These are phyloP conservation scores for Meloidogyne floridensis DNA, from an alignment of 1,140 invertebrate genomes.

Conservation along the genomic window DNA sequence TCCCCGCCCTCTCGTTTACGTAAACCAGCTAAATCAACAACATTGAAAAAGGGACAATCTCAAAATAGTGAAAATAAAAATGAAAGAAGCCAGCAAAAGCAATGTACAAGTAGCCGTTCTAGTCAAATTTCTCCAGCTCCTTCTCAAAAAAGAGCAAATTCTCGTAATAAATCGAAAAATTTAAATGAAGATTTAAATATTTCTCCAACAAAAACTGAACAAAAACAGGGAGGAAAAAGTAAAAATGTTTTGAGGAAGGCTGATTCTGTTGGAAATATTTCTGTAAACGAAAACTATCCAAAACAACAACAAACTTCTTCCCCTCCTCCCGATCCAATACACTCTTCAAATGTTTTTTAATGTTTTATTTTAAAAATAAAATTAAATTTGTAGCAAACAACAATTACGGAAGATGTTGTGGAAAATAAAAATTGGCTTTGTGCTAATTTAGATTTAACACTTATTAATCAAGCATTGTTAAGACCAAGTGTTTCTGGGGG, in stretches of 20 bases:
- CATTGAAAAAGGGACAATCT: neutral
- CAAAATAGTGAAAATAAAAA: constrained; percentile 13
- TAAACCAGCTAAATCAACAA: neutral
- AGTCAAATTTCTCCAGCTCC: neutral
- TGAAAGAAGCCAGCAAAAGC: neutral
- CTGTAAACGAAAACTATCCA: neutral
- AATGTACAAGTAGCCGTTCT: neutral
- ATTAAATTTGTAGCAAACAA: neutral
- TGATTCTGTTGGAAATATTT: constrained; percentile 6
- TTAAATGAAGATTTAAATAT: neutral
- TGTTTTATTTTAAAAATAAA: neutral
- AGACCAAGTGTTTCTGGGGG: neutral
- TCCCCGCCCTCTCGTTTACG: neutral
- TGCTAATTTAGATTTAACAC: constrained; percentile 9
- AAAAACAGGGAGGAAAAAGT: neutral
- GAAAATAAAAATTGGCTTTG: constrained; percentile 24
- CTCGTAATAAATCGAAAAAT: neutral
- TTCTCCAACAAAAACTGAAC: neutral
- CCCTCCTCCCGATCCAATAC: constrained; percentile 7
- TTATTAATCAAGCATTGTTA: constrained; percentile 1
- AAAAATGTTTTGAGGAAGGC: constrained; percentile 6
- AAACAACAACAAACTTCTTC: neutral
- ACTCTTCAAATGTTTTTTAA: neutral
- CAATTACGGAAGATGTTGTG: neutral
- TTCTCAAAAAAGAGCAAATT: neutral